Evolutionary conservation across 92 coral and sea anemone genomes (phyloP), one percentile per base, ranked within the genome.

Genomic region (Zoanthus sansibaricus): DNA sequence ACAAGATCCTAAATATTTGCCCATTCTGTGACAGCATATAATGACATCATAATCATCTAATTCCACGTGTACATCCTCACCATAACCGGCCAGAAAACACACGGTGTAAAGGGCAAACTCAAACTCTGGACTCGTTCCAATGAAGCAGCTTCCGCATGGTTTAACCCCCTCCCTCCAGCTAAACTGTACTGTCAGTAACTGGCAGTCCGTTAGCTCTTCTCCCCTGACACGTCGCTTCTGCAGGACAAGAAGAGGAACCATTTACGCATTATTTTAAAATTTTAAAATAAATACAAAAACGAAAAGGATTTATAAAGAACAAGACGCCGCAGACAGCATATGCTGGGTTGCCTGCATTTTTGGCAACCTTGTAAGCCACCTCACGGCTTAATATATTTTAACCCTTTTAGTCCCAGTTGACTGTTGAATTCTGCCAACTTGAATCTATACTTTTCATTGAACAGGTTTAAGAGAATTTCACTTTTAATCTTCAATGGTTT

Each of bases 71-170:
- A 96, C 96, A 31, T 90, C 95, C 2, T 92, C 69, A 0, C 94
- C 92, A 5, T 90, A 83, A 9, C 96, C 97, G 12, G 96, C 98
- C 77, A 97, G 87, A 88, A 95, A 93, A 67, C 99, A 97, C 18
- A 97, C 94, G 5, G 99, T 97, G 71, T 97, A 97, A 75, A 97
- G 76, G 0, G 98, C 99, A 52, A 97, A 46, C 82, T 97, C 99
- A 76, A 97, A 97, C 91, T 97, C 99, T 1, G 99, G 99, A 78
- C 99, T 97, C 17, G 99, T 97, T 62, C 99, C 99, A 15, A 97
- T 97, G 79, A 97, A 97, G 4, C 96, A 90, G 83, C 99, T 97
- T 9, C 99, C 99, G n/a, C 95, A 82, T 7, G 99, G 98, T 64
- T 97, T 97, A 56, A 91, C 93, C 1, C 95, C 95, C 62, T 90